A percentile compares a stretch with the other conserved stretches of the same genome.
Evolutionary conservation across 2,888 invertebrate genomes (phyloP).

Genomic region (Lissocephala sabroskyi): DNA sequence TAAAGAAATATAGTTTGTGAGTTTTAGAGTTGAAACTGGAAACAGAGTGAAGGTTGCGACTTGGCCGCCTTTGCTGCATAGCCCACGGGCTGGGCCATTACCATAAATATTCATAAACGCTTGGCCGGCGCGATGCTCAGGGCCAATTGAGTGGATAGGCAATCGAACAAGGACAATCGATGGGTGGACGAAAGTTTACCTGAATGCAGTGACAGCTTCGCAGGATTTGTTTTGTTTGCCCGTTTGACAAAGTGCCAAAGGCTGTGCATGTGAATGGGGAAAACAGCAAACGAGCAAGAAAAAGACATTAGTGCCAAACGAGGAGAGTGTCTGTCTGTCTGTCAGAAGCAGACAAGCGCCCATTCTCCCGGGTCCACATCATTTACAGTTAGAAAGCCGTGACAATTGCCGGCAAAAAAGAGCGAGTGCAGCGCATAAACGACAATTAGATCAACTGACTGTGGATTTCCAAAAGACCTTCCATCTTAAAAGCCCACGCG

Average conservation of each 20-base stretch:
- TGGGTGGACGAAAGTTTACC: too few species aligned
- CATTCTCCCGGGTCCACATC: conserved; percentile 38
- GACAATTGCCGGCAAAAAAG: conserved; percentile 35
- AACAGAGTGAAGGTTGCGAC: conserved; percentile 1
- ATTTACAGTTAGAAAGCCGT: conserved; percentile 48
- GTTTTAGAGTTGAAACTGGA: too few species aligned
- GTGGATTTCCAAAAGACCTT: conserved; percentile 15
- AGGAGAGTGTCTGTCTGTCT: conserved; percentile 7
- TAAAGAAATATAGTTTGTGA: too few species aligned
- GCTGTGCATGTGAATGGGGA: conserved; percentile 11
- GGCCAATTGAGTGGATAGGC: conserved; percentile 27
- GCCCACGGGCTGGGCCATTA: conserved; percentile 6
- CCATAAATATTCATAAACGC: conserved; percentile 26
- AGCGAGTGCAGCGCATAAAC: conserved; percentile 17
- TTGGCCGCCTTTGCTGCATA: conserved; percentile 16
- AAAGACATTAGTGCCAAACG: conserved; percentile 43
- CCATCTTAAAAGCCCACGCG: too few species aligned
- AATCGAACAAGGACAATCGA: conserved; percentile 34
- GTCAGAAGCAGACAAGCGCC: background rate
- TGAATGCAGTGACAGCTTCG: too few species aligned
- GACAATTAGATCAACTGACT: conserved; percentile 40
- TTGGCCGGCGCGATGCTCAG: conserved; percentile 1
- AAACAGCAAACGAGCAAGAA: conserved; percentile 46
- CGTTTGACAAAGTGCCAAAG: conserved; percentile 56
- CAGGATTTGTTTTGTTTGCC: conserved; percentile 50